Percentiles rank a stretch among this genome's conserved stretches.
Evolutionary conservation across 2,797 vertebrate species (phyloP).

Genomic region (Betta splendens): DNA sequence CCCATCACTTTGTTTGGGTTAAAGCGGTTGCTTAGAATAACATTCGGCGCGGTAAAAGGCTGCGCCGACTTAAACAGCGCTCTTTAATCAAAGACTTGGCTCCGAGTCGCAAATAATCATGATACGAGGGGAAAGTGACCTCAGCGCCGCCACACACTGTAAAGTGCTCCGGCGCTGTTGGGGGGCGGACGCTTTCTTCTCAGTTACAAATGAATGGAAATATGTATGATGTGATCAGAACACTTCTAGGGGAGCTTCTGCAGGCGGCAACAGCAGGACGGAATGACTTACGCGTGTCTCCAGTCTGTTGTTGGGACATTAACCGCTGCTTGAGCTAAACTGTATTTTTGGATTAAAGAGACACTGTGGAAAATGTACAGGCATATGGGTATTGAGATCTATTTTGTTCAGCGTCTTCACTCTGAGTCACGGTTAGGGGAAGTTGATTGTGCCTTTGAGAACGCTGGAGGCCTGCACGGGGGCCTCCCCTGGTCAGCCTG

Average conservation of each 20-base stretch:
- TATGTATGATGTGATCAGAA: too few relatives aligned
- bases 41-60: constrained; percentile 27
- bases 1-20: constrained; percentile 70
- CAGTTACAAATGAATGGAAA: constrained; percentile 23
- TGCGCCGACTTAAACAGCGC: constrained; percentile 55
- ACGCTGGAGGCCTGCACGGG: constrained; percentile 23
- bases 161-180: too few relatives aligned
- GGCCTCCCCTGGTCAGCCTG: constrained; percentile 48
- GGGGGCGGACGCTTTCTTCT: neutral
- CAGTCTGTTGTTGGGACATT: too few relatives aligned
- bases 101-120: constrained; percentile 42
- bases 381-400: constrained; percentile 65
- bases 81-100: constrained; percentile 67
- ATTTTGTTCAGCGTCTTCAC: constrained; percentile 57
- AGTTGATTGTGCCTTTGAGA: constrained; percentile 43
- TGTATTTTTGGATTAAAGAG: constrained; percentile 41
- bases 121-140: constrained; percentile 53
- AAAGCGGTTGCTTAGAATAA: constrained; percentile 62
- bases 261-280: too few relatives aligned
- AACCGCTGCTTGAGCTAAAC: neutral
- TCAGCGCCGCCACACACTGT: constrained; percentile 25
- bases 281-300: too few relatives aligned
- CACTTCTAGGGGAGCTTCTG: too few relatives aligned
- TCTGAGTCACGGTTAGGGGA: constrained; percentile 74
- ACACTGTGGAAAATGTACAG: constrained; percentile 61